Percentiles rank a stretch among this genome's conserved stretches.
phyloP scores from a whole-genome alignment of 2,888 invertebrate genomes.

The Drosophila mayaguana region DNA sequence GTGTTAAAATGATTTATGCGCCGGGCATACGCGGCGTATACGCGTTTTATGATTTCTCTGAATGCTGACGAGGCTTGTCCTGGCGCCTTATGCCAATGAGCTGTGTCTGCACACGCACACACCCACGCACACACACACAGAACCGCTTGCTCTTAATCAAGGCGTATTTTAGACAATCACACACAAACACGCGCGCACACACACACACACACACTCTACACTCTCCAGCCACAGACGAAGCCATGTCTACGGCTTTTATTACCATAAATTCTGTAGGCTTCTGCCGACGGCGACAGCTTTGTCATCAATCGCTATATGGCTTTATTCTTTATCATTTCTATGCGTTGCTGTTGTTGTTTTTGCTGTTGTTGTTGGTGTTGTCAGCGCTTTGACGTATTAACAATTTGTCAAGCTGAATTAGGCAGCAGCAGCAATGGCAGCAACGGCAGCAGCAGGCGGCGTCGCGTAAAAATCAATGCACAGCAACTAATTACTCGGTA shows the following conservation, averaged over 20 bases:
- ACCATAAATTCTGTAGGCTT: constrained; percentile 69
- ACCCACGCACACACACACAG: constrained; percentile 16
- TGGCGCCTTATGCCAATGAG: constrained; percentile 61
- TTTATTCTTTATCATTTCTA: constrained; percentile 26
- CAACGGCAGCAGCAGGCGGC: constrained; percentile 23
- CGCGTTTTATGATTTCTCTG: constrained; percentile 67
- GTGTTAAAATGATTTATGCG: constrained; percentile 67
- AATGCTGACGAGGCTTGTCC: constrained; percentile 47
- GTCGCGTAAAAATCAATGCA: constrained; percentile 73
- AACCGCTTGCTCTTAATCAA: constrained; percentile 61
- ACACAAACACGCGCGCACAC: constrained; percentile 17
- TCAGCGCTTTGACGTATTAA: constrained; percentile 72
- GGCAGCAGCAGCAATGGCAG: constrained; percentile 35
- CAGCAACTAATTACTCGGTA: constrained; percentile 73
- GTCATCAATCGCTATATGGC: constrained; percentile 45
- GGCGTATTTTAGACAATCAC: constrained; percentile 36
- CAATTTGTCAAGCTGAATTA: constrained; percentile 79
- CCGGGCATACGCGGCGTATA: constrained; percentile 56
- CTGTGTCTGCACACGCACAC: constrained; percentile 47
- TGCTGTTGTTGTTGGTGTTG: constrained; percentile 17
- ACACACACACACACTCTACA: constrained; percentile 19
- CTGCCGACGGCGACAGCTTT: constrained; percentile 40
- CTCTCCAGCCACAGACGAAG: constrained; percentile 23
- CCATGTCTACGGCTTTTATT: constrained; percentile 70
- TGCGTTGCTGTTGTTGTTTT: constrained; percentile 9